Evolutionary conservation across 2,113 vertebrate genomes (phyloP).

Genomic region (Aegithalos caudatus): DNA sequence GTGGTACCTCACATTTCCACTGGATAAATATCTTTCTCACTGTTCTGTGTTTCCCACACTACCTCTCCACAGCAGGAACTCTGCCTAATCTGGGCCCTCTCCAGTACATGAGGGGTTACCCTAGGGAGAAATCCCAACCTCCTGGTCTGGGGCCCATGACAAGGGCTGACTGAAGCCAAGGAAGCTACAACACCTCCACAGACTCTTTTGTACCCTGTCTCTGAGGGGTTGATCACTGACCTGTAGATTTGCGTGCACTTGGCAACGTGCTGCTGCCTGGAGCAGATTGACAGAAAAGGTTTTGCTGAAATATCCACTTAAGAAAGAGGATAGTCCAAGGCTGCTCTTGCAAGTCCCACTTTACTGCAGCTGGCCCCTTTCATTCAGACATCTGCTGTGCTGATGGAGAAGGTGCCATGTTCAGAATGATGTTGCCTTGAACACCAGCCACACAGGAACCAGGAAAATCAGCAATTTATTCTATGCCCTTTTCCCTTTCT

Average conservation of each 20-base stretch:
- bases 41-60: background rate
- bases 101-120: background rate
- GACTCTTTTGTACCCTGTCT: background rate
- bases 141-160: background rate
- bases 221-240: background rate
- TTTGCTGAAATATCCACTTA: background rate
- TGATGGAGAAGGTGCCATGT: background rate
- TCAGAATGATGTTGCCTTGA: accelerated
- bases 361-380: background rate
- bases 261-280: background rate
- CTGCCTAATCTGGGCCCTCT: background rate
- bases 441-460: background rate
- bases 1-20: background rate
- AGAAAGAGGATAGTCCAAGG: background rate
- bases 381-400: background rate
- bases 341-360: background rate
- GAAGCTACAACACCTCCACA: accelerated
- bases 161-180: background rate
- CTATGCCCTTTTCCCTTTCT: background rate
- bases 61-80: background rate
- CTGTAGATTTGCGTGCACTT: background rate
- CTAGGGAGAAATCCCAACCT: background rate
- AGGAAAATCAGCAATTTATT: background rate
- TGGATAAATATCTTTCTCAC: background rate
- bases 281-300: background rate